Evolutionary conservation across 2,888 invertebrate species (phyloP), one percentile per base, ranked within the genome.

Genomic region (Phasia obesa): DNA sequence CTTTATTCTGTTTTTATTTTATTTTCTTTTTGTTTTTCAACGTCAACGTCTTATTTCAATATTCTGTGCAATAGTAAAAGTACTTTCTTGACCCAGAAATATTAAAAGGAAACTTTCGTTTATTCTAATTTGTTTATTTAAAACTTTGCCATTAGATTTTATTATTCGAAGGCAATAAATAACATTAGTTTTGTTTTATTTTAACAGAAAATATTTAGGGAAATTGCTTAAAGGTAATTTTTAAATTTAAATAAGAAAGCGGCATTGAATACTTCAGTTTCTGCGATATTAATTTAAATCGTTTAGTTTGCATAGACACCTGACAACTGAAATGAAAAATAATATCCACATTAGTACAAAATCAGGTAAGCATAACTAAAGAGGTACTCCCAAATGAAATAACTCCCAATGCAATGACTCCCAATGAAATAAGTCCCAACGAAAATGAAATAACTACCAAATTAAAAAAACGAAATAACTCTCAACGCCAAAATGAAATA

Each of bases 41-140:
- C n/a, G 11, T 47, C 21, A n/a, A 2, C 23, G 13, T 27, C 25
- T 23, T 53, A n/a, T 23, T 59, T 47, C 27, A 0, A 9, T 35
- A 51, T 9, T 2, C 4, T 42, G 42, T 6, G 0, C 15, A 55
- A 49, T 47, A 67, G 60, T 79, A 74, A 79, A 79, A 79, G 67
- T 60, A 60, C 19, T 74, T 79, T 74, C 67, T 35, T 74, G 73
- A 67, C 67, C 78, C 9, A 79, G 6, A 60, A 53, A 31, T 15
- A 19, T 15, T 15, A n/a, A 27, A 35, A 65, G 23, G 6, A 44
- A 57, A 70, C 21, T 31, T 31, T 51, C 11, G 31, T 7, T 31
- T 57, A 44, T 69, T 25, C 55, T 69, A 31, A 27, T 44, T 69
- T 44, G 15, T 55, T 1, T 31, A 19, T 49, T n/a, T 19, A n/a